Evolutionary conservation across 37 sponge, comb jelly and placozoan species (phyloP).

Genomic region (Tethya wilhelma): DNA sequence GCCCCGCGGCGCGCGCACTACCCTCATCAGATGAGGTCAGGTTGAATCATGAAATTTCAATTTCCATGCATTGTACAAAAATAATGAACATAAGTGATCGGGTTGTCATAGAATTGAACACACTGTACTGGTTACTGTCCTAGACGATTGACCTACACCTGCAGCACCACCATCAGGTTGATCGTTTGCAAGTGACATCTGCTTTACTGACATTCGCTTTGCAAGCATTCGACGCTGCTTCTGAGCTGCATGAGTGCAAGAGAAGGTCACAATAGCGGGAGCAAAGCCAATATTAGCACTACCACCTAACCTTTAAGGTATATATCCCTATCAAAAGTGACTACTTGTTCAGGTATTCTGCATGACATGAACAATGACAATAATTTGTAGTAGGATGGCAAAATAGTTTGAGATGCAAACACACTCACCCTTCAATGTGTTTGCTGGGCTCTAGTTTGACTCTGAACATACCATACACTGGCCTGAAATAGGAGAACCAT

Average conservation of each 20-base stretch:
- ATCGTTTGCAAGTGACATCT: background rate
- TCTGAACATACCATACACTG: constrained; percentile 5
- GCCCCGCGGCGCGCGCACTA: too few relatives aligned
- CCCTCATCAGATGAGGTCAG: too few relatives aligned
- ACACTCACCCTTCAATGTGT: constrained; percentile 49
- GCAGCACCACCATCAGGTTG: background rate
- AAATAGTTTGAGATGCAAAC: constrained; percentile 38
- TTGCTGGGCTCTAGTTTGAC: constrained; percentile 32
- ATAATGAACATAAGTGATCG: constrained; percentile 7
- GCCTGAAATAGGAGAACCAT: constrained; percentile 1
- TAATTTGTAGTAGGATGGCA: constrained; percentile 7
- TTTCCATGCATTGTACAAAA: too few relatives aligned
- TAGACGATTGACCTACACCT: background rate
- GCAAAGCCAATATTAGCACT: background rate
- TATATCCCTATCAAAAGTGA: constrained; percentile 49
- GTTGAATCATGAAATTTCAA: too few relatives aligned
- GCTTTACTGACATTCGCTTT: background rate
- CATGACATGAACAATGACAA: background rate
- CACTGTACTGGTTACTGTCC: background rate
- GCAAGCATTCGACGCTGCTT: constrained; percentile 23
- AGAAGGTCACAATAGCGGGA: background rate
- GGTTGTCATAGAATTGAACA: constrained; percentile 13
- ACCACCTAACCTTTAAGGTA: constrained; percentile 44
- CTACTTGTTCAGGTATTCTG: constrained; percentile 31
- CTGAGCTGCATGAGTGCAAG: constrained; percentile 20